phyloP scores from a whole-genome alignment of 2,888 invertebrate genomes.

The Pherbina coryleti region DNA sequence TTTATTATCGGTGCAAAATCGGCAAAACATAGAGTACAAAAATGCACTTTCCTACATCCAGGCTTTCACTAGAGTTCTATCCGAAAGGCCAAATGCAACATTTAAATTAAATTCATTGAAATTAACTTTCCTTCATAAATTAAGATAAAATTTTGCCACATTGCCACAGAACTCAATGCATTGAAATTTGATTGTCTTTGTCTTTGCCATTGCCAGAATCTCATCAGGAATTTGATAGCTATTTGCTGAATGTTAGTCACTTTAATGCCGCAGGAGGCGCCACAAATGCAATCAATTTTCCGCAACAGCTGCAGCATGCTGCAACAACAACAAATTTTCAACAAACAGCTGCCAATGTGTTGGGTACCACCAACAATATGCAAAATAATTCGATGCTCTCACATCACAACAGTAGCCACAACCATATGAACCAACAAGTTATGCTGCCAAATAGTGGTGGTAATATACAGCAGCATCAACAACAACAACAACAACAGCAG shows the following conservation, averaged over 20 bases:
- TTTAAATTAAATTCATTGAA: too few species aligned
- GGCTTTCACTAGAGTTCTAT: too few species aligned
- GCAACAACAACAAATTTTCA: slow-evolving; percentile 54
- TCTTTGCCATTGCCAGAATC: slow-evolving; percentile 73
- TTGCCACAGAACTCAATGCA: too few species aligned
- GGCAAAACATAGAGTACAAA: too few species aligned
- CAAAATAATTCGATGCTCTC: slow-evolving; percentile 18
- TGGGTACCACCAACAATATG: slow-evolving; percentile 34
- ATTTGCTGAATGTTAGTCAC: slow-evolving; percentile 71
- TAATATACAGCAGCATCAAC: slow-evolving; percentile 19
- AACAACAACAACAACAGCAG: slow-evolving; percentile 32
- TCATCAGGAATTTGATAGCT: slow-evolving; percentile 80
- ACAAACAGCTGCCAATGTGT: slow-evolving; percentile 51
- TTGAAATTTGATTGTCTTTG: neutral
- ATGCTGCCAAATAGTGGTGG: slow-evolving; percentile 1
- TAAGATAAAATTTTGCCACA: too few species aligned
- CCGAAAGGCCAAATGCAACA: too few species aligned
- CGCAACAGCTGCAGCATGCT: slow-evolving; percentile 52
- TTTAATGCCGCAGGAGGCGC: slow-evolving; percentile 47
- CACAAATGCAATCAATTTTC: slow-evolving; percentile 49
- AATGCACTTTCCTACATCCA: too few species aligned
- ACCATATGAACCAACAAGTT: slow-evolving; percentile 16
- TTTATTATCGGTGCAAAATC: too few species aligned
- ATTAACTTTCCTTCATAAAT: too few species aligned
- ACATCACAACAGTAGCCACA: neutral